Conservation (phyloP, 2,797 vertebrate species). For the Epinephelus malabaricus region DNA sequence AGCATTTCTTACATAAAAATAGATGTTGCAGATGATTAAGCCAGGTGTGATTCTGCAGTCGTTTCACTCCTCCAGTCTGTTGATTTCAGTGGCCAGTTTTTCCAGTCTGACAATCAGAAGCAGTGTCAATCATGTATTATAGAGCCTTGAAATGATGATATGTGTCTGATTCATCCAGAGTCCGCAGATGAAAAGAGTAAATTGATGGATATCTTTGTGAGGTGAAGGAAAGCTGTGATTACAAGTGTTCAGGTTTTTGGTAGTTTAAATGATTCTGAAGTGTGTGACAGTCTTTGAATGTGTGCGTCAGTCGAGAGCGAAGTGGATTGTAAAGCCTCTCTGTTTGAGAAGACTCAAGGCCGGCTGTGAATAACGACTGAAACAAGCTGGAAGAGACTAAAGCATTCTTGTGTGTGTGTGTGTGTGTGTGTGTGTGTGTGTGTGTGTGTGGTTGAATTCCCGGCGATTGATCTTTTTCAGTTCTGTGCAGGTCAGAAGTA, state of each 20-base stretch:
- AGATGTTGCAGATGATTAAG: background rate
- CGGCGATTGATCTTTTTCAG: constrained; percentile 24
- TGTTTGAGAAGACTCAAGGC: constrained; percentile 31
- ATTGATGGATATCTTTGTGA: constrained; percentile 12
- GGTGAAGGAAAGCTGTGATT: constrained; percentile 24
- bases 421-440: background rate
- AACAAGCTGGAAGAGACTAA: constrained; percentile 28
- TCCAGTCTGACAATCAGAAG: background rate
- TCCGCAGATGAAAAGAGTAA: background rate
- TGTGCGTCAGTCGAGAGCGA: background rate
- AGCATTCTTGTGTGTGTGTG: background rate
- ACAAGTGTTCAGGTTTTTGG: background rate
- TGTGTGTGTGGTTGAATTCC: background rate
- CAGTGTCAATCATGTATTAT: background rate
- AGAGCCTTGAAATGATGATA: background rate
- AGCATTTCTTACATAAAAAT: background rate
- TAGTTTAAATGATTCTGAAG: constrained; percentile 18
- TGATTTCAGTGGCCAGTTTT: background rate
- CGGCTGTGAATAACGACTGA: constrained; percentile 11
- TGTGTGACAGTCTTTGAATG: background rate
- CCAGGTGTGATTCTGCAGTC: background rate
- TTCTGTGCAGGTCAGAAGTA: background rate
- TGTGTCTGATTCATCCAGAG: constrained; percentile 12
- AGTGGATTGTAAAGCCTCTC: background rate
- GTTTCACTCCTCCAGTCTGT: background rate